phyloP scores from a whole-genome alignment of 37 sponge, comb jelly and placozoan species.

The Mnemiopsis leidyi region DNA sequence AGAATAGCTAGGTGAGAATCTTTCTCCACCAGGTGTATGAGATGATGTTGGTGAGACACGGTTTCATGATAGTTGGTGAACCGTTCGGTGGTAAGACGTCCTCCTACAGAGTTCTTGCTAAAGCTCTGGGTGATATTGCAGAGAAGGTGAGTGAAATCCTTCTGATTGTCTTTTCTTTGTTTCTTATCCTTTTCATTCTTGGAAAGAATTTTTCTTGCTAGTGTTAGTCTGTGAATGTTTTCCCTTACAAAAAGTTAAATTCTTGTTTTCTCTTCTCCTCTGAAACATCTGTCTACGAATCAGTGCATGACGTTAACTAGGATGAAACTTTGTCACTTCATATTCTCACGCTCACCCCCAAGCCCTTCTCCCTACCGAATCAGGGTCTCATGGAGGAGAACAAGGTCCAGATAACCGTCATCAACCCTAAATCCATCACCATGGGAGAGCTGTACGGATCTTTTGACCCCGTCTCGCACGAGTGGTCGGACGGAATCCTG shows the following conservation, averaged over 20 bases:
- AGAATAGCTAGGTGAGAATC: too few species aligned
- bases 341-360: constrained; percentile 52
- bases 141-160: constrained; percentile 74
- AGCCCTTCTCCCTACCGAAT: constrained; percentile 58
- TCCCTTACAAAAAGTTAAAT: not conserved
- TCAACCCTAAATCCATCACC: constrained; percentile 98
- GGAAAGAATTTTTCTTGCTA: not conserved
- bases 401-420: constrained; percentile 92
- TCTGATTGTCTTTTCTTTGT: not conserved
- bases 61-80: constrained; percentile 99
- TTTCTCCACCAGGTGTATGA: constrained; percentile 87
- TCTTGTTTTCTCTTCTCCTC: constrained; percentile 43
- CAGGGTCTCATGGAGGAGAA: constrained; percentile 81
- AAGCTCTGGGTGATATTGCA: constrained; percentile 84
- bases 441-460: constrained; percentile 99
- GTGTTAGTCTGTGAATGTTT: not conserved
- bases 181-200: not conserved
- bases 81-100: constrained; percentile 98
- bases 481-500: constrained; percentile 99
- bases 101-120: constrained; percentile 93
- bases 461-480: constrained; percentile 99
- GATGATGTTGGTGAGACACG: constrained; percentile 99
- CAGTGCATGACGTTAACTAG: not conserved
- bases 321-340: not conserved
- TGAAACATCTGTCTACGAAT: not conserved